Conservation (phyloP, 2,113 vertebrate genomes). For the Poecilia latipinna region DNA sequence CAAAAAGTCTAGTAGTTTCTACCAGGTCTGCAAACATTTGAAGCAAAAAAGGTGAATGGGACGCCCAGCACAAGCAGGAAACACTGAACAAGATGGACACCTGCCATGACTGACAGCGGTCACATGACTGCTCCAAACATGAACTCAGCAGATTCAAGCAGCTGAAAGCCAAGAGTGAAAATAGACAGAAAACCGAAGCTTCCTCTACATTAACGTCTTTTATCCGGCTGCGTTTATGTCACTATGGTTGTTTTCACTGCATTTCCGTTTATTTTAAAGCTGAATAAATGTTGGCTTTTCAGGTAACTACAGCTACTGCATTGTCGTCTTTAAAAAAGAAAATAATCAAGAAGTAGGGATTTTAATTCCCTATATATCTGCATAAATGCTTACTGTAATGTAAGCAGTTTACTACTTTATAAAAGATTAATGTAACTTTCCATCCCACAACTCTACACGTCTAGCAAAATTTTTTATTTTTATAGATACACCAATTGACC, state of each 20-base stretch:
- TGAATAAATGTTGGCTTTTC: not conserved
- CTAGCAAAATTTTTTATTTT: not conserved
- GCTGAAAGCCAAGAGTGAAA: constrained; percentile 47
- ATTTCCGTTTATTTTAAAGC: not conserved
- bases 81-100: constrained; percentile 68
- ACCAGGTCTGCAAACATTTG: constrained; percentile 39
- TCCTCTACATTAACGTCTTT: constrained; percentile 36
- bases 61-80: constrained; percentile 73
- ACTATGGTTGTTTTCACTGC: constrained; percentile 17
- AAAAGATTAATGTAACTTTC: not conserved
- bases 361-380: too few species aligned
- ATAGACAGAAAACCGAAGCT: constrained; percentile 35
- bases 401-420: not conserved
- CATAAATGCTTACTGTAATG: not conserved
- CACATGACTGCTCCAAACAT: constrained; percentile 37
- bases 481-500: not conserved
- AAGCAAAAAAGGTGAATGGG: constrained; percentile 71
- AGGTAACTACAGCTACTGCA: too few species aligned
- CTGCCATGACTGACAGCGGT: constrained; percentile 42
- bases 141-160: constrained; percentile 46
- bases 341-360: too few species aligned
- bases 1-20: constrained; percentile 33
- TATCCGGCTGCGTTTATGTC: constrained; percentile 19
- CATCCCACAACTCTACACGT: not conserved
- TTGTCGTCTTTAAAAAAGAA: too few species aligned